Percentiles rank a stretch among this genome's conserved stretches.
Conservation (phyloP, 2,113 vertebrate species). For the Willisornis vidua region DNA sequence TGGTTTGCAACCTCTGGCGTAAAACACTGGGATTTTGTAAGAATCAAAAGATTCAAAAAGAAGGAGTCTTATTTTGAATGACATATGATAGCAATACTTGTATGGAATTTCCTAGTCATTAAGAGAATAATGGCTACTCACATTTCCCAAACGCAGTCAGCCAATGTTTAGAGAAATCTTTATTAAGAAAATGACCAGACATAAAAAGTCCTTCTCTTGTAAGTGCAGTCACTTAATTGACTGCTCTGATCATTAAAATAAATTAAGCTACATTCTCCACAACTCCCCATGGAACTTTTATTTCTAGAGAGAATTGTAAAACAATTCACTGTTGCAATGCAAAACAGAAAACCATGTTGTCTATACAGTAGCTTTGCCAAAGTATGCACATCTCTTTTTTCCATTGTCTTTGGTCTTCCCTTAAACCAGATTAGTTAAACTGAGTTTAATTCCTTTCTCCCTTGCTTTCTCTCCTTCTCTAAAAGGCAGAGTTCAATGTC, state of each 20-base stretch:
- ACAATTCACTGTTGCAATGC: not conserved
- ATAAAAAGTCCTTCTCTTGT: conserved; percentile 35
- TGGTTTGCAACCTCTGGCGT: not conserved
- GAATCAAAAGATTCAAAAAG: not conserved
- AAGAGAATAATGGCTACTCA: conserved; percentile 5
- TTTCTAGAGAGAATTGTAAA: conserved; percentile 50
- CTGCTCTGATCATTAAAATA: conserved; percentile 65
- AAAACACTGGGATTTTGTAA: not conserved
- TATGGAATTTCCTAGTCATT: conserved; percentile 15
- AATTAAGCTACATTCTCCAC: conserved; percentile 52
- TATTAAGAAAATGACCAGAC: conserved; percentile 58
- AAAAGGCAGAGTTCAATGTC: not conserved
- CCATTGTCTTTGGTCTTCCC: not conserved
- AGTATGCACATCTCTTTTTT: not conserved
- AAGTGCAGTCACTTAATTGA: conserved; percentile 55
- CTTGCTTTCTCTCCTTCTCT: not conserved
- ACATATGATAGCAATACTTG: not conserved
- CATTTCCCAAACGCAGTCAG: conserved; percentile 15
- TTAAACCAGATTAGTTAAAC: not conserved
- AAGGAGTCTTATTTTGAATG: not conserved
- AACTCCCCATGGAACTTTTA: conserved; percentile 58
- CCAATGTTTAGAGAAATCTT: conserved; percentile 24
- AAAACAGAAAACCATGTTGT: not conserved
- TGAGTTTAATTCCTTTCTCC: not conserved
- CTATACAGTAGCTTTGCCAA: not conserved